Evolutionary conservation across 2,113 vertebrate genomes (phyloP), one percentile per base, ranked within the genome.

Genomic region (Microcebus tavaratra): DNA sequence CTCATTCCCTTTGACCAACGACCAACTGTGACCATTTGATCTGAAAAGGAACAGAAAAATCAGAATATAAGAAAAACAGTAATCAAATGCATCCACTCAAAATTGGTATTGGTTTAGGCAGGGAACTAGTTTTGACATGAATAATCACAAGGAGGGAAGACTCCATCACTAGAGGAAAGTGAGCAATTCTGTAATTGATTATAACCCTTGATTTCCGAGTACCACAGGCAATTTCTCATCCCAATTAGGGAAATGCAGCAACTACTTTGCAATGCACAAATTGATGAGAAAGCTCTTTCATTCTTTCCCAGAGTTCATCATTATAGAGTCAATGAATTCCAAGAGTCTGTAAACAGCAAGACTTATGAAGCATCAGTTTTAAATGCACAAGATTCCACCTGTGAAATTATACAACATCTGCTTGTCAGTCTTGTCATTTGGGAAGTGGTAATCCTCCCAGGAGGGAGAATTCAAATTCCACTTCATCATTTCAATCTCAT

Each of bases 1-100:
- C 99, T 99, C 99, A 99, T 99, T 34, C 99, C 99, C 78, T 98
- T 98, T 92, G 99, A 98, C 99, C 99, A 98, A 97, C 99, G 99
- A 57, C 99, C 98, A 36, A 99, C 98, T 0, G 99, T 99, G 94
- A 99, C 27, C 0, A 97, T 92, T 95, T 98, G 99, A 20, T 98
- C 99, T 99, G 98, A 45, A 55, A 93, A 90, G 53, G 34, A 85
- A 93, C 0, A 61, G 76, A 80, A 96, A 29, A 96, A 34, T 79
- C 21, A 85, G 85, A 53, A 94, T 2, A 4, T 88, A 90, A 96
- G 87, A 3, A 57, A 91, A 59, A 83, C 2, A 48, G 31, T 55
- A 72, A 85, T 79, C 34, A 95, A 91, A 59, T 3, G 80, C 36
- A 84, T 53, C 63, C 55, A 81, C 68, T 27, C 55, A 81, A n/a